phyloP scores from a whole-genome alignment of 2,888 invertebrate species.

The Monoplex corrugatus region DNA sequence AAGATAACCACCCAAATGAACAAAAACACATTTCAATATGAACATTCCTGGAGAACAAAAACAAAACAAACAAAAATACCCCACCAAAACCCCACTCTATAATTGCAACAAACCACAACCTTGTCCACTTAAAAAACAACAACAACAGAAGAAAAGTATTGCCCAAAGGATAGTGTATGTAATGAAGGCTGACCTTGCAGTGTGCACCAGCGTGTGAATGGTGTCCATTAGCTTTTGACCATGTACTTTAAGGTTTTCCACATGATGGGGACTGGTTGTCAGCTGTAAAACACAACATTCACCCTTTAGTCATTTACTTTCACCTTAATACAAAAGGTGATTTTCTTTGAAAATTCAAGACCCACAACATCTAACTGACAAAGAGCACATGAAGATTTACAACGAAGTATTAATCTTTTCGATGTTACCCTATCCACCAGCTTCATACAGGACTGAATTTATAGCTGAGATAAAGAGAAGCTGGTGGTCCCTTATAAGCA shows the following conservation, averaged over 20 bases:
- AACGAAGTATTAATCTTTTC: no score
- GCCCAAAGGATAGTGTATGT: not conserved
- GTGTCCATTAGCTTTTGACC: constrained; percentile 74
- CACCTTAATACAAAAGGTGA: no score
- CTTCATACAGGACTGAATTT: no score
- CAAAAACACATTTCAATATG: not conserved
- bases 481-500: no score
- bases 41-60: no score
- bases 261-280: constrained; percentile 75
- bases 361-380: no score
- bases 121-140: not conserved
- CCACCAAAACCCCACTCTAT: not conserved
- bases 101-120: not conserved
- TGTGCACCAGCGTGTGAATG: constrained; percentile 75
- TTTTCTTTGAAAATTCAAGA: no score
- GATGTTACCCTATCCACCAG: no score
- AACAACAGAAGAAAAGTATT: not conserved
- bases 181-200: constrained; percentile 75
- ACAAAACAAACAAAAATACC: not conserved
- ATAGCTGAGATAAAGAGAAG: no score
- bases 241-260: constrained; percentile 71
- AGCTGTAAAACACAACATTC: constrained; percentile 67
- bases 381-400: no score
- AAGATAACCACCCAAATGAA: not conserved
- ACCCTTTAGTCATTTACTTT: no score